phyloP scores from a whole-genome alignment of 2,113 vertebrate species.

The Catharus minimus region DNA sequence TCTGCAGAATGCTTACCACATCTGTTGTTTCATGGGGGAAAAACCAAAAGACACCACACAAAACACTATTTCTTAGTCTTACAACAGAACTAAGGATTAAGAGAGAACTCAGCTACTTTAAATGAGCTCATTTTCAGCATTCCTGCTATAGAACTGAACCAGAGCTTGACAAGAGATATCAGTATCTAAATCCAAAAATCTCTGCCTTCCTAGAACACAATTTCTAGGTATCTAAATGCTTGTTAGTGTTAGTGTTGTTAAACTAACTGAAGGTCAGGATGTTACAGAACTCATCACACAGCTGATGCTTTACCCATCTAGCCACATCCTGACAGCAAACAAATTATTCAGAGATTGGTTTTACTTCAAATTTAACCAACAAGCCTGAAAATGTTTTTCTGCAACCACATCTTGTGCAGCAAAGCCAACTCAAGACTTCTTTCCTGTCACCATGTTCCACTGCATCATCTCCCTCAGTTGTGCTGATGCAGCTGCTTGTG shows the following conservation, averaged over 20 bases:
- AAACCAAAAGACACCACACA: not conserved
- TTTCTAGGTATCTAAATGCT: not conserved
- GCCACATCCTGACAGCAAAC: slow-evolving; percentile 30
- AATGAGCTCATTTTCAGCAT: not conserved
- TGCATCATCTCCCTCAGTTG: not conserved
- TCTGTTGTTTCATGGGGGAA: not conserved
- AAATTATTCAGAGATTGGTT: not conserved
- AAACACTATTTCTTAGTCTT: not conserved
- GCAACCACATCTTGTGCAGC: fast-evolving
- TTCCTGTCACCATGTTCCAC: not conserved
- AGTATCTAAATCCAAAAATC: not conserved
- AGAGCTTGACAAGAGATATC: not conserved
- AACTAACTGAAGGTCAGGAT: not conserved
- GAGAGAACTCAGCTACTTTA: not conserved
- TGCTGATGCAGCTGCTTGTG: not conserved
- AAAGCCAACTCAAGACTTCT: not conserved
- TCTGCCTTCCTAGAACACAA: not conserved
- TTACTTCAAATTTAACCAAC: not conserved
- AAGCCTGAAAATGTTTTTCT: not conserved
- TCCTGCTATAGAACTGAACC: not conserved
- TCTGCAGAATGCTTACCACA: not conserved
- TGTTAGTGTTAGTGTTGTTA: not conserved
- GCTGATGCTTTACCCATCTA: not conserved
- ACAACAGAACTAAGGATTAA: not conserved
- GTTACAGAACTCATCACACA: not conserved